Evolutionary conservation across 1,140 invertebrate genomes (phyloP), one percentile per base, ranked within the genome.

Genomic region (Eurosta solidaginis): DNA sequence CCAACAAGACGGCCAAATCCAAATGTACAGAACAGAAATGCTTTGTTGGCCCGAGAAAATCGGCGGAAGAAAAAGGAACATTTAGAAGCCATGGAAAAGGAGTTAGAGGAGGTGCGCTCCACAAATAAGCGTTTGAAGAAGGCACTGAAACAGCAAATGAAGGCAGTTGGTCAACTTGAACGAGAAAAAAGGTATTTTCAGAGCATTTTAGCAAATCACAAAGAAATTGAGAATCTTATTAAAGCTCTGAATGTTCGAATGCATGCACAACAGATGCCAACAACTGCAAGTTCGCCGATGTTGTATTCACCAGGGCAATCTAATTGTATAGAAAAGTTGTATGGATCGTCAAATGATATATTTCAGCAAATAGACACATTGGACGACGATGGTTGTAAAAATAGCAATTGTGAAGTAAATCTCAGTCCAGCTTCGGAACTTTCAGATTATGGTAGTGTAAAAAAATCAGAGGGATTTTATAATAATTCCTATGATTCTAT

Each of bases 21-120:
- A 36, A 84, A 85, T 36, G 79, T 84, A 3, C 82, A 81, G 27
- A 85, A 85, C 78, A 77, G 84, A 49, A 92, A 92, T 81, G 91
- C 91, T 0, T 77, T 91, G 36, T 89, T 91, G 87, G 91, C 91
- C 3, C 84, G 91, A 2, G 89, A 91, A 79, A 92, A 92, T 82
- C 86, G 91, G 7, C 88, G 89, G 4, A 88, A 88, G 1, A 92
- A 92, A 77, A 92, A 92, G 80, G 87, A 89, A 17, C 90, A 92
- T 76, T 68, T 92, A 6, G 87, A 90, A 75, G 88, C 87, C 47
- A 87, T 92, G 3, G 91, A 92, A 80, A 88, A 84, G n/a, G 88
- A 90, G 78, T 78, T 91, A 0, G 78, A 83, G 0, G 79, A 84
- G 29, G 85, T 89, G 29, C 88, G 88, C 22, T 81, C 82, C 17